Percentiles rank a stretch among this genome's conserved stretches.
Conservation (phyloP, 2,888 invertebrate genomes). For the Trachelus tabidus region DNA sequence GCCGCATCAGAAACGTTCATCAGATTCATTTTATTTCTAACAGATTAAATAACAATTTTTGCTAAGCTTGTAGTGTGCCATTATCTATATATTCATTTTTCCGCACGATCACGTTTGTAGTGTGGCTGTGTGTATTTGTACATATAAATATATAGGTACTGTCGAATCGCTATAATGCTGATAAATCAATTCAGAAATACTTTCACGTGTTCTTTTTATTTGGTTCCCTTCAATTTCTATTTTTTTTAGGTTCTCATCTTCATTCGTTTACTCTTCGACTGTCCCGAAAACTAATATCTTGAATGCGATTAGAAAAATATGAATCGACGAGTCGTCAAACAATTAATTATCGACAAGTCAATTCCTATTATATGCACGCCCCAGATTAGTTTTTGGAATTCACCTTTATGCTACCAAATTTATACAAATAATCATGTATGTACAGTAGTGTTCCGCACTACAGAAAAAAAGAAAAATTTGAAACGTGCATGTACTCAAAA, state of each 20-base stretch:
- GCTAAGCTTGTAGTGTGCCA: background rate
- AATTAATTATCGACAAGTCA: background rate
- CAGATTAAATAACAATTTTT: background rate
- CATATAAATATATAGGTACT: background rate
- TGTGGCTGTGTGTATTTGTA: background rate
- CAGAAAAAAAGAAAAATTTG: background rate
- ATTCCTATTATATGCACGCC: background rate
- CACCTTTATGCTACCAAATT: background rate
- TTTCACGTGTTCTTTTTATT: background rate
- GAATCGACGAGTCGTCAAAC: background rate
- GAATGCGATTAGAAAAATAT: background rate
- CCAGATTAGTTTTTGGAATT: background rate
- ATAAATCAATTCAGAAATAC: background rate
- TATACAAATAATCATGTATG: background rate
- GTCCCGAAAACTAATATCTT: background rate
- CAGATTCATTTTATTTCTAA: background rate
- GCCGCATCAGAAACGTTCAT: background rate
- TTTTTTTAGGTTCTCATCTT: no score
- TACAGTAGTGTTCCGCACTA: background rate
- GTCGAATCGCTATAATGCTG: background rate
- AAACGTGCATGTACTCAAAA: constrained; percentile 18
- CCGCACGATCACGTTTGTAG: background rate
- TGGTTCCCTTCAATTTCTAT: no score
- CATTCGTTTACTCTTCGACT: no score
- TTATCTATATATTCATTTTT: background rate